These are phyloP conservation scores for Petrocephalus zakoni DNA, from an alignment of 2,113 vertebrate genomes.

Conservation along the genomic window DNA sequence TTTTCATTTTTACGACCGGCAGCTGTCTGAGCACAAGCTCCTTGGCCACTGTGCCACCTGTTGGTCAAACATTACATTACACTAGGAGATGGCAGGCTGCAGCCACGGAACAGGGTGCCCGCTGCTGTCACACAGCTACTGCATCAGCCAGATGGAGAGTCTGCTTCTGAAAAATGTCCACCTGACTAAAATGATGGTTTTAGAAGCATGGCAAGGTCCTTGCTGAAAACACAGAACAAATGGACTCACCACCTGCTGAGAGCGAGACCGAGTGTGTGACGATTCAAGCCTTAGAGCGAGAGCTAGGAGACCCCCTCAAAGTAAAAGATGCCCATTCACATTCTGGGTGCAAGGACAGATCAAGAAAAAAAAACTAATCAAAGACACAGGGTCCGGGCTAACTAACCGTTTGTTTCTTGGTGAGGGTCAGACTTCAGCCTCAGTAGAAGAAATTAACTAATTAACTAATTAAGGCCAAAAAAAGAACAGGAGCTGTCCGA, in stretches of 20 bases:
- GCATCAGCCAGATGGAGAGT: not conserved
- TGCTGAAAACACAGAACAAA: not conserved
- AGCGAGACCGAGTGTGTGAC: not conserved
- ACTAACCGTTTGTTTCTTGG: constrained; percentile 31
- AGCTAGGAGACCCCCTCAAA: not conserved
- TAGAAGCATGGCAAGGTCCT: not conserved
- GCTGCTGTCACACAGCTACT: not conserved
- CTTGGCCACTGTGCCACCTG: not conserved
- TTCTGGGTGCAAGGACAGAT: not conserved
- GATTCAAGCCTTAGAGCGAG: not conserved
- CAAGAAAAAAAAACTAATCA: not conserved
- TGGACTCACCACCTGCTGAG: not conserved
- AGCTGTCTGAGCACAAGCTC: not conserved
- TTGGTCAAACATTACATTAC: not conserved
- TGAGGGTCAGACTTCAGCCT: constrained; percentile 9
- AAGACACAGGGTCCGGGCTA: not conserved
- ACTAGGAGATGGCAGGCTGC: not conserved
- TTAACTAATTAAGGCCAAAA: not conserved
- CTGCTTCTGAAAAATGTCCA: not conserved
- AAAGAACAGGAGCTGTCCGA: not conserved
- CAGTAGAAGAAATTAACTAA: not conserved
- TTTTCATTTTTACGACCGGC: not conserved
- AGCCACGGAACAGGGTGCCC: not conserved
- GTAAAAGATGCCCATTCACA: not conserved
- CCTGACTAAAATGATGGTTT: not conserved